Percentiles rank a stretch among this genome's conserved stretches.
phyloP scores from a whole-genome alignment of 2,797 vertebrate genomes.

The Odontamblyopus lacepedii region DNA sequence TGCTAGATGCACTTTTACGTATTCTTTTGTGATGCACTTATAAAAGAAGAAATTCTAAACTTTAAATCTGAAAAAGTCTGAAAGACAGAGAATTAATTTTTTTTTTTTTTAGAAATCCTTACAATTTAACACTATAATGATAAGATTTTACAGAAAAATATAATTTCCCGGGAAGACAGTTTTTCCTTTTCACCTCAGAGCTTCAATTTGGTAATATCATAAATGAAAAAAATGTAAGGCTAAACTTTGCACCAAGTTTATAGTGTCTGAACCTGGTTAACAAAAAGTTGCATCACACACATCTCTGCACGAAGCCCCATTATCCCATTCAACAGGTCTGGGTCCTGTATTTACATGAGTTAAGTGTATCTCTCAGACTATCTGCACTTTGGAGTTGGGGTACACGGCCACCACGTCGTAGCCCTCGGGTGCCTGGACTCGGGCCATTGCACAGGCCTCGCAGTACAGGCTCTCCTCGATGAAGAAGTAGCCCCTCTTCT shows the following conservation, averaged over 20 bases:
- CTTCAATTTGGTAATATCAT: background rate
- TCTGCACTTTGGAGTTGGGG: constrained; percentile 95
- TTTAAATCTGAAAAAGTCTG: background rate
- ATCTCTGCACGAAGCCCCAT: constrained; percentile 25
- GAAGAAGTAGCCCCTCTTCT: constrained; percentile 96
- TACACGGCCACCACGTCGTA: constrained; percentile 98
- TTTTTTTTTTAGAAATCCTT: no score
- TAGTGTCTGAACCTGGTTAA: background rate
- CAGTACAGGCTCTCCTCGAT: constrained; percentile 96
- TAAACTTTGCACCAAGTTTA: background rate
- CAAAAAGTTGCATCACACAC: background rate
- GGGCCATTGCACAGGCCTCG: constrained; percentile 94
- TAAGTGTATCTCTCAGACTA: constrained; percentile 77
- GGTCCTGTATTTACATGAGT: constrained; percentile 23
- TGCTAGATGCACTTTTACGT: no score
- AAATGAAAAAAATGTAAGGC: background rate
- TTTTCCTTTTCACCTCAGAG: background rate
- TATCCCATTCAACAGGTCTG: constrained; percentile 11
- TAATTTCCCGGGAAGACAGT: background rate
- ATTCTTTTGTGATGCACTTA: no score
- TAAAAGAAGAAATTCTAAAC: background rate
- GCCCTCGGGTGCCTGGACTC: constrained; percentile 94
- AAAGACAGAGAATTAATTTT: background rate
- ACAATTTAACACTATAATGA: background rate
- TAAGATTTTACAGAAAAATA: background rate